These are phyloP conservation scores for Microdon myrmicae DNA, from an alignment of 2,888 invertebrate genomes.

Conservation along the genomic window DNA sequence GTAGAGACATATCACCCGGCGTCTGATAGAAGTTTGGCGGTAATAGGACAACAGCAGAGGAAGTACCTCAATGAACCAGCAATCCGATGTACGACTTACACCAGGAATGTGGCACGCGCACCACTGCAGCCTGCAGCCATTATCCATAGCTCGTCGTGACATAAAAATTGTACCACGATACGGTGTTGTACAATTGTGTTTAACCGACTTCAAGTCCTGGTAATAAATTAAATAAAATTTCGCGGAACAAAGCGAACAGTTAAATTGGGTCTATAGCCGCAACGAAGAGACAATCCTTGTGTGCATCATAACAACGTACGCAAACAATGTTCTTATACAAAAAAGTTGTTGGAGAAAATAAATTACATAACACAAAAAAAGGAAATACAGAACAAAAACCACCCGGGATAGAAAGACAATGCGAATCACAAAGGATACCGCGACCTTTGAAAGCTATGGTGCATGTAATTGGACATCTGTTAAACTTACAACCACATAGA, in stretches of 20 bases:
- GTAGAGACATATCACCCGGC: slow-evolving; percentile 12
- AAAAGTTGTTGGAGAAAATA: no score
- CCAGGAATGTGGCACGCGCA: slow-evolving; percentile 43
- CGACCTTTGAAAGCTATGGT: slow-evolving; percentile 46
- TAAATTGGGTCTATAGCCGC: slow-evolving; percentile 39
- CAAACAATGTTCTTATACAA: slow-evolving; percentile 10
- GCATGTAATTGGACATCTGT: slow-evolving; percentile 51
- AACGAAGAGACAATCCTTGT: no score
- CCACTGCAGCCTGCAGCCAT: slow-evolving; percentile 43
- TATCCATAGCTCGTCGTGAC: slow-evolving; percentile 44
- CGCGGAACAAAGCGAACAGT: slow-evolving; percentile 40
- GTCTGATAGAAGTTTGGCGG: slow-evolving; percentile 26
- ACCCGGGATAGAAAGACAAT: slow-evolving; percentile 1
- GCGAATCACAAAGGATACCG: slow-evolving; percentile 23
- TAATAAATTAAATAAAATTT: slow-evolving; percentile 45
- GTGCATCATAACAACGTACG: no score
- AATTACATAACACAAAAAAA: no score
- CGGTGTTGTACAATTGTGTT: slow-evolving; percentile 52
- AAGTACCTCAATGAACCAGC: slow-evolving; percentile 38
- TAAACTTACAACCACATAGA: slow-evolving; percentile 46
- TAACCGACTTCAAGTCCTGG: slow-evolving; percentile 52
- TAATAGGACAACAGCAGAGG: slow-evolving; percentile 6
- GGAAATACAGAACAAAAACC: no score
- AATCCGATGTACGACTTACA: slow-evolving; percentile 40
- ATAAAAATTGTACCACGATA: slow-evolving; percentile 48